Conservation (phyloP, 1,140 invertebrate species). For the Apis florea region DNA sequence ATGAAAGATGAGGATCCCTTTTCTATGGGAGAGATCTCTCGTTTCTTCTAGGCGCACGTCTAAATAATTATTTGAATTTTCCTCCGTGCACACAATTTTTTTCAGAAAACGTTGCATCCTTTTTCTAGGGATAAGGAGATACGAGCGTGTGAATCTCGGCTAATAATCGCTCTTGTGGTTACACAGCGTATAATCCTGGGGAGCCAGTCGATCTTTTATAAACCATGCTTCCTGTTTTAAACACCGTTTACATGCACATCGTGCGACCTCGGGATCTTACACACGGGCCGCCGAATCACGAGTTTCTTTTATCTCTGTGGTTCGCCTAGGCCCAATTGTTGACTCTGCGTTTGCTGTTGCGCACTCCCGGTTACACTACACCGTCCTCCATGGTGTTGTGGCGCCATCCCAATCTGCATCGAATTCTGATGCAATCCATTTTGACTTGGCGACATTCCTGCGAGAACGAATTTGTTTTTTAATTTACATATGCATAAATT, state of each 20-base stretch:
- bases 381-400: conserved; percentile 72
- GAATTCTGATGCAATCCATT: conserved; percentile 69
- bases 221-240: conserved; percentile 30
- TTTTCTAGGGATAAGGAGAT: conserved; percentile 17
- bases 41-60: conserved; percentile 23
- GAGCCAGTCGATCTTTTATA: conserved; percentile 27
- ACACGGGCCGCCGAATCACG: conserved; percentile 56
- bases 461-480: conserved; percentile 10
- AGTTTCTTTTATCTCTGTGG: conserved; percentile 78
- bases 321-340: conserved; percentile 75
- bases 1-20: conserved; percentile 4
- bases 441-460: conserved; percentile 79
- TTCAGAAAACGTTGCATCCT: conserved; percentile 18
- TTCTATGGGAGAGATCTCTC: conserved; percentile 1
- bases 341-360: conserved; percentile 70
- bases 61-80: conserved; percentile 17
- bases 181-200: conserved; percentile 17
- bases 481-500: neutral
- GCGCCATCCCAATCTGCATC: conserved; percentile 46
- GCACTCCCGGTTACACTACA: conserved; percentile 74
- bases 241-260: conserved; percentile 45
- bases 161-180: conserved; percentile 20
- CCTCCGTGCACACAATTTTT: neutral
- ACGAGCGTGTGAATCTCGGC: conserved; percentile 18
- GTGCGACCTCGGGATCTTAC: conserved; percentile 58